A percentile compares a stretch with the other conserved stretches of the same genome.
Conservation (phyloP, 2,797 vertebrate genomes). For the Buphagus erythrorhynchus region DNA sequence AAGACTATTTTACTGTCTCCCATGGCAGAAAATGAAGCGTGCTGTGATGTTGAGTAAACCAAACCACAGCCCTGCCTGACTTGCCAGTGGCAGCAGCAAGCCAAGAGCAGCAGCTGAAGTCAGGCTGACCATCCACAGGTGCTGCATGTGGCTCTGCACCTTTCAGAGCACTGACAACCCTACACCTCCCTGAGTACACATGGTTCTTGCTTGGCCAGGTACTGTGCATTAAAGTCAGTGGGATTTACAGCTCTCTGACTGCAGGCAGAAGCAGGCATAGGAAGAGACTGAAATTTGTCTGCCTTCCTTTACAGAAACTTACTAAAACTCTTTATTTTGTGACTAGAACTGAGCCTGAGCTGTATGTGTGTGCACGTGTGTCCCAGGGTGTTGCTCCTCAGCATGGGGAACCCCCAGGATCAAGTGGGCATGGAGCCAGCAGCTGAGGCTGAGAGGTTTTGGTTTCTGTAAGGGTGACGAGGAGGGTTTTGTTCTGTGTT, state of each 20-base stretch:
- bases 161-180: accelerated
- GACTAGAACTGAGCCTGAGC: background rate
- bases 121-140: background rate
- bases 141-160: accelerated
- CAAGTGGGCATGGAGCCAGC: background rate
- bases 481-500: background rate
- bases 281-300: background rate
- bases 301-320: background rate
- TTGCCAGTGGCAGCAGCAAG: background rate
- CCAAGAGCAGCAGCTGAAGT: background rate
- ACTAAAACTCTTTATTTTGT: accelerated
- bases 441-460: background rate
- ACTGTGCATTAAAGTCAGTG: background rate
- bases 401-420: background rate
- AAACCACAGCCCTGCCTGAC: background rate
- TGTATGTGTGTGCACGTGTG: background rate
- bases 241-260: constrained; percentile 9
- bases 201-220: background rate
- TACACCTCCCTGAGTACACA: accelerated
- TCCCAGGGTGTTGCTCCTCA: background rate
- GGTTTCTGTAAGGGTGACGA: background rate
- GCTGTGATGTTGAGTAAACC: background rate
- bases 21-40: accelerated
- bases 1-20: background rate
- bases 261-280: background rate